phyloP scores from a whole-genome alignment of 2,113 vertebrate genomes.

The Rhynchomys soricoides region DNA sequence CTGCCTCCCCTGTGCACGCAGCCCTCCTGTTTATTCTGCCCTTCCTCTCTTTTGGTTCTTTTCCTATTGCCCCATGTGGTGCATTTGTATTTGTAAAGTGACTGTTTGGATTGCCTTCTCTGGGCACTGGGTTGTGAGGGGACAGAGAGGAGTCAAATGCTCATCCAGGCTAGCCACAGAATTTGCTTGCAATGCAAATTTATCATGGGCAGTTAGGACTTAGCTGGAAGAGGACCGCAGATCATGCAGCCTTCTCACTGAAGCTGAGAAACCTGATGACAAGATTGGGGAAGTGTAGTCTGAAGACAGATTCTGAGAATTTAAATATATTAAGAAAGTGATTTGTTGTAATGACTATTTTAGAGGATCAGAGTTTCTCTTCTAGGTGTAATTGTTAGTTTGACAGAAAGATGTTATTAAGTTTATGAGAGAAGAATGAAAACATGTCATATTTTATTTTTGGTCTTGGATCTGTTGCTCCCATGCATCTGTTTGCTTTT shows the following conservation, averaged over 20 bases:
- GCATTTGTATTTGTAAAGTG: background rate
- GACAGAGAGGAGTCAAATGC: background rate
- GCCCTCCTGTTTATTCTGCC: background rate
- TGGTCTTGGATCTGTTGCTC: conserved; percentile 21
- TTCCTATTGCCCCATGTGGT: background rate
- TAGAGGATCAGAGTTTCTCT: conserved; percentile 20
- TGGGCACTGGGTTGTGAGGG: background rate
- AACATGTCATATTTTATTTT: conserved; percentile 63
- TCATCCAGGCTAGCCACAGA: background rate
- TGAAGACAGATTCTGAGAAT: background rate
- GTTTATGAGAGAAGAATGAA: background rate
- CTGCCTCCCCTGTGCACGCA: background rate
- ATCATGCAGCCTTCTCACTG: background rate
- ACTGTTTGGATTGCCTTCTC: background rate
- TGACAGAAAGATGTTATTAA: background rate
- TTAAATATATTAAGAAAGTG: background rate
- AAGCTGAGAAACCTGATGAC: conserved; percentile 24
- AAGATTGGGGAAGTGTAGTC: conserved; percentile 42
- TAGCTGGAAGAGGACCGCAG: conserved; percentile 42
- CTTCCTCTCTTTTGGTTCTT: background rate
- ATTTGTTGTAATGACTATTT: background rate
- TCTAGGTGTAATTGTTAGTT: background rate
- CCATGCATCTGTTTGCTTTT: conserved; percentile 60
- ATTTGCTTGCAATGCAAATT: background rate
- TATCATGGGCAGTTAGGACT: background rate